Evolutionary conservation across 2,888 invertebrate species (phyloP), one percentile per base, ranked within the genome.

Genomic region (Andrena minutula): DNA sequence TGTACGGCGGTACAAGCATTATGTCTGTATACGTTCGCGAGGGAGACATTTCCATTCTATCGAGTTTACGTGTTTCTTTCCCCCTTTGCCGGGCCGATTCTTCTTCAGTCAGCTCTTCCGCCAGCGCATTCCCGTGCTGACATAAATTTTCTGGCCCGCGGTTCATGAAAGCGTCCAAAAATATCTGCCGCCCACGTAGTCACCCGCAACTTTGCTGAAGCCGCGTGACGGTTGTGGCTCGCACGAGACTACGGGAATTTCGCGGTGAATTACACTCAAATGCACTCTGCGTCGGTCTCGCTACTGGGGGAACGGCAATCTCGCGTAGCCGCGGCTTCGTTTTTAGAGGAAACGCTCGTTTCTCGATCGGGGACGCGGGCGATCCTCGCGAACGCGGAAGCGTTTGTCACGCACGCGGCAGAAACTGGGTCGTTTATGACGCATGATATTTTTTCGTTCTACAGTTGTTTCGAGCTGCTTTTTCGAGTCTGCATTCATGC

Each of bases 161-260:
- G 89, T 91, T 89, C 90, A 89, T 90, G 89, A 91, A 91, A 90
- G 91, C 82, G 82, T 85, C 89, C 89, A 77, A 90, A 92, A 92
- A 90, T 91, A 91, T 87, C 88, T 78, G 73, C 86, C 87, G 87
- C 86, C 88, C 89, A 89, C 90, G 87, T 83, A 88, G 86, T 87
- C 88, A 80, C 83, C 86, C 85, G 87, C 84, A 87, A 88, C 82
- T 91, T 91, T 87, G 87, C 87, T 83, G 83, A 83, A 87, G 72
- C 85, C 72, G 72, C 79, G 58, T 82, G 85, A 85, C 66, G 85
- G 75, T 77, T 82, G 74, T 61, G 80, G 72, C 23, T n/a, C 56
- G 58, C 77, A 58, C 79, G 60, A 78, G 74, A 70, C 63, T 71
- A 56, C 72, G 32, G 32, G 83, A 81, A 82, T 75, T 79, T 79